phyloP scores from a whole-genome alignment of 2,113 vertebrate genomes.

The Coregonus clupeaformis region DNA sequence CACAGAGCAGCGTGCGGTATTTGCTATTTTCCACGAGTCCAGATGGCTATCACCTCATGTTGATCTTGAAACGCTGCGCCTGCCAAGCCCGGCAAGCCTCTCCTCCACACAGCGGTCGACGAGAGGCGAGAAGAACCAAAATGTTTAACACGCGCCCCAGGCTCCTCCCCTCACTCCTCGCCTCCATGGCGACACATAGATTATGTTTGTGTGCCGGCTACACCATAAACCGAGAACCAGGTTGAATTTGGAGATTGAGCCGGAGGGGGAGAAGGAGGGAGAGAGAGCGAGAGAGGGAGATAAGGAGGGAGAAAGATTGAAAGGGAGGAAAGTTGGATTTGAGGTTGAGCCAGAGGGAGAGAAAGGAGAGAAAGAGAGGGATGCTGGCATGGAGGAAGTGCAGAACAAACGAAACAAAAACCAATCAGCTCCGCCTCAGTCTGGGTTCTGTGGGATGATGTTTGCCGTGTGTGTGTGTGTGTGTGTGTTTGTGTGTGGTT shows the following conservation, averaged over 20 bases:
- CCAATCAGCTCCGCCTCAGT: no score
- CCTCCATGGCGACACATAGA: conserved; percentile 39
- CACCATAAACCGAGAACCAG: conserved; percentile 19
- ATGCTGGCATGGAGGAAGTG: no score
- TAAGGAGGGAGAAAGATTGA: no score
- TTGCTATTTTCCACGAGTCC: conserved; percentile 52
- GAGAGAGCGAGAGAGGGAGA: no score
- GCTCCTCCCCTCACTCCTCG: conserved; percentile 28
- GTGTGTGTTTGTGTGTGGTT: no score
- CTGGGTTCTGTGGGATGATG: no score
- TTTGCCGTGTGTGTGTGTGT: no score
- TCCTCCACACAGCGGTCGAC: conserved; percentile 23
- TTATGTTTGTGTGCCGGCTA: conserved; percentile 27
- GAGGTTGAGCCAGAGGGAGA: no score
- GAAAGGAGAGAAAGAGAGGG: no score
- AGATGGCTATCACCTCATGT: conserved; percentile 63
- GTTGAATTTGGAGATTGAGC: conserved; percentile 8
- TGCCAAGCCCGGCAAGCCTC: conserved; percentile 38
- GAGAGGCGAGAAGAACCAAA: conserved; percentile 38
- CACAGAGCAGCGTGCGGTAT: conserved; percentile 50
- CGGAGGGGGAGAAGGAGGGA: not conserved
- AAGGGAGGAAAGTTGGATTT: no score
- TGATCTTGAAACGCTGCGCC: conserved; percentile 45
- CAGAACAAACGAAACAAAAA: no score
- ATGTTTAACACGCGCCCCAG: conserved; percentile 54